These are phyloP conservation scores for Watsonalla binaria DNA, from an alignment of 2,888 invertebrate species.

Conservation along the genomic window DNA sequence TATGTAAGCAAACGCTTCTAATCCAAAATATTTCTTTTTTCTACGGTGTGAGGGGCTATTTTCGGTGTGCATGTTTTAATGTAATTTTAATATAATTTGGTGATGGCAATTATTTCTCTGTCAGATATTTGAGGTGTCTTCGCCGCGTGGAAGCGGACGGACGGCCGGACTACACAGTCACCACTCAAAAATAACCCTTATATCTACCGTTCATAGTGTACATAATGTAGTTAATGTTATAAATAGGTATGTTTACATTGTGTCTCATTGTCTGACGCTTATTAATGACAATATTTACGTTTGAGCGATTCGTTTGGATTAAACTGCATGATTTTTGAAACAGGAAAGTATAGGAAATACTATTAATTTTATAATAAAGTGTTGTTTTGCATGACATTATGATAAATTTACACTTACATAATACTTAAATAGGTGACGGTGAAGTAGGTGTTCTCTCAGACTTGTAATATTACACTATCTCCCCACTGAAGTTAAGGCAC, in stretches of 20 bases:
- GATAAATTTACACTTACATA: neutral
- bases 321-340: slow-evolving; percentile 2
- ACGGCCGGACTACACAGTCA: slow-evolving; percentile 44
- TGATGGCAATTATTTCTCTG: slow-evolving; percentile 39
- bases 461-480: too few species aligned
- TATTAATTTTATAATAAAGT: too few species aligned
- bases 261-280: slow-evolving; percentile 33
- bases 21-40: too few species aligned
- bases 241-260: slow-evolving; percentile 74
- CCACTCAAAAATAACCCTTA: slow-evolving; percentile 32
- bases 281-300: slow-evolving; percentile 1
- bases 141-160: slow-evolving; percentile 63
- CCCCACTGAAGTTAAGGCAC: too few species aligned
- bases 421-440: neutral
- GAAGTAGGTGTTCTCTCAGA: too few species aligned
- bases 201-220: slow-evolving; percentile 33
- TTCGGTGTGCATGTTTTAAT: too few species aligned
- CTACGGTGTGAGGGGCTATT: too few species aligned
- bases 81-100: slow-evolving; percentile 11
- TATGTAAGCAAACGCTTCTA: too few species aligned
- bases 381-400: too few species aligned
- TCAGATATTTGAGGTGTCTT: slow-evolving; percentile 61
- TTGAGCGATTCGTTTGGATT: slow-evolving; percentile 2
- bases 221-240: slow-evolving; percentile 45
- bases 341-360: too few species aligned